phyloP scores from a whole-genome alignment of 2,797 vertebrate species.

The Syngnathus rostellatus region DNA sequence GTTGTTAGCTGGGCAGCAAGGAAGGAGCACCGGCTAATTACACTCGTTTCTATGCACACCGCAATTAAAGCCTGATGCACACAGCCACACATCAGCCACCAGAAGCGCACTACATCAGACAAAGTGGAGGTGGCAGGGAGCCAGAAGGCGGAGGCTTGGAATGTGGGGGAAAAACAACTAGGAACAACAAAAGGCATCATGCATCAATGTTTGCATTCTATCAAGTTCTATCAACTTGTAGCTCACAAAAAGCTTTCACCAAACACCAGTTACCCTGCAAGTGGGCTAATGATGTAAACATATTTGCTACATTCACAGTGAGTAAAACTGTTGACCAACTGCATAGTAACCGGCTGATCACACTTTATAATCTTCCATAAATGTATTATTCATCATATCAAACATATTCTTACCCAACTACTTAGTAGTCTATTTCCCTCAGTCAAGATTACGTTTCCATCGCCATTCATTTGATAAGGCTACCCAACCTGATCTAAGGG shows the following conservation, averaged over 20 bases:
- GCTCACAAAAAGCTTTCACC: conserved; percentile 7
- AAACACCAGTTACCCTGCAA: not conserved
- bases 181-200: not conserved
- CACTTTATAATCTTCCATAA: not conserved
- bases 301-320: not conserved
- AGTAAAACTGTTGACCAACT: not conserved
- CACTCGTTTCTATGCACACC: conserved; percentile 66
- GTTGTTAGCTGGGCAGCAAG: conserved; percentile 66
- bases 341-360: not conserved
- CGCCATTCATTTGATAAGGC: no score
- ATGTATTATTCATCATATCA: not conserved
- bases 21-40: conserved; percentile 68
- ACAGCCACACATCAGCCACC: conserved; percentile 16
- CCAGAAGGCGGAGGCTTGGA: conserved; percentile 6
- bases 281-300: not conserved
- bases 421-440: no score
- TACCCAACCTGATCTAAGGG: no score
- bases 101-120: conserved; percentile 43
- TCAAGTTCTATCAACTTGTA: conserved; percentile 3
- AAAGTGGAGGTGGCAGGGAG: conserved; percentile 44
- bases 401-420: no score
- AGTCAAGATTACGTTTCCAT: no score
- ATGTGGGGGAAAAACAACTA: not conserved
- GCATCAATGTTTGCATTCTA: conserved; percentile 5
- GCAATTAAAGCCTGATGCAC: conserved; percentile 66